phyloP scores from a whole-genome alignment of 2,113 vertebrate species.

The Salminus brasiliensis region DNA sequence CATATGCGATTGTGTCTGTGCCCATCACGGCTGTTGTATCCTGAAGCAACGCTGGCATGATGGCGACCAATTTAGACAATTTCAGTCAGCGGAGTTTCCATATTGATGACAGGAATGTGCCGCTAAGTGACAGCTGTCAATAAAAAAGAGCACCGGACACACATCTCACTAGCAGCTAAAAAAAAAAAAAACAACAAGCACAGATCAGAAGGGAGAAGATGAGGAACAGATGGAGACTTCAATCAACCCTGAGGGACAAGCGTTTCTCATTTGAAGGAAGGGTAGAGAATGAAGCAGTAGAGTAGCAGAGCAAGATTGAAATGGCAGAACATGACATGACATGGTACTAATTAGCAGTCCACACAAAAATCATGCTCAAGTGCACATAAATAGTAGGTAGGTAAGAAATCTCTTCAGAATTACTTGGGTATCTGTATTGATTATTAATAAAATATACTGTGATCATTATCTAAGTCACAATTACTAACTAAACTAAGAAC shows the following conservation, averaged over 20 bases:
- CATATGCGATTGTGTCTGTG: background rate
- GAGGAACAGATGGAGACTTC: background rate
- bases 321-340: background rate
- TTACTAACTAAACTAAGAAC: too few relatives aligned
- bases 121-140: slow-evolving; percentile 40
- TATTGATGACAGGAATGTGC: slow-evolving; percentile 33
- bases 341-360: background rate
- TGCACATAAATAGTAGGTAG: background rate
- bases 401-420: too few relatives aligned
- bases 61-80: slow-evolving; percentile 12
- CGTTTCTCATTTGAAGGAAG: background rate
- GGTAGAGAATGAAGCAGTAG: background rate
- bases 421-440: too few relatives aligned
- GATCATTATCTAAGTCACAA: too few relatives aligned
- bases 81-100: background rate
- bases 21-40: background rate
- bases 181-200: background rate
- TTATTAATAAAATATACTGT: too few relatives aligned
- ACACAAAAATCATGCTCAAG: background rate
- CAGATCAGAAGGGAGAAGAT: background rate
- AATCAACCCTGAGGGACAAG: background rate
- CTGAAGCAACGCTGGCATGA: slow-evolving; percentile 12
- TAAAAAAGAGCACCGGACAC: slow-evolving; percentile 4
- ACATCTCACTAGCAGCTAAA: background rate
- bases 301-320: background rate